These are phyloP conservation scores for Junonia oenone DNA, from an alignment of 2,888 invertebrate species.

Conservation along the genomic window DNA sequence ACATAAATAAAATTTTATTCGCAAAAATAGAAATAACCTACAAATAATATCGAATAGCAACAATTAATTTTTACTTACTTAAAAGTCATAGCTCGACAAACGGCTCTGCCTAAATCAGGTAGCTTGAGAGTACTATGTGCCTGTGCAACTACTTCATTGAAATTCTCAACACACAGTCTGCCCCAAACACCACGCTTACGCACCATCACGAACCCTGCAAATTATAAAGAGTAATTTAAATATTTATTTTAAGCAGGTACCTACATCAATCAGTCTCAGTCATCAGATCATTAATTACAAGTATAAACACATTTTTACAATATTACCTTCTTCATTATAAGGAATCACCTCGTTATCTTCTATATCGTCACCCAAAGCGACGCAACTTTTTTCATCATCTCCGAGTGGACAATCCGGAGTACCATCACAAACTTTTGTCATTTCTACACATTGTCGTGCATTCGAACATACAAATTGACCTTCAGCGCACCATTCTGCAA, in stretches of 20 bases:
- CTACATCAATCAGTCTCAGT: no score
- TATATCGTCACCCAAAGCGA: conserved; percentile 80
- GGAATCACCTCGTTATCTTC: conserved; percentile 79
- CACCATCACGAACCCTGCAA: conserved; percentile 84
- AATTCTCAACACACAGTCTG: conserved; percentile 85
- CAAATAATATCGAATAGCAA: not conserved
- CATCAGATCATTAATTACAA: no score
- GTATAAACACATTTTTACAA: no score
- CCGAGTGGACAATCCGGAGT: conserved; percentile 84
- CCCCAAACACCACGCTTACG: conserved; percentile 88
- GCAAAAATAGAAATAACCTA: no score
- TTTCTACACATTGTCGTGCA: conserved; percentile 84
- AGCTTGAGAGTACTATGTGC: conserved; percentile 82
- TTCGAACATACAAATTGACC: conserved; percentile 87
- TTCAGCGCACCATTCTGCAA: conserved; percentile 85
- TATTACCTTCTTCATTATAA: conserved; percentile 83
- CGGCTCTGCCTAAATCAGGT: conserved; percentile 85
- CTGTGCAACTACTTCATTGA: conserved; percentile 78
- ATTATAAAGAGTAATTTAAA: not conserved
- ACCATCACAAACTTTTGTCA: conserved; percentile 84
- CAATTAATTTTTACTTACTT: conserved; percentile 69
- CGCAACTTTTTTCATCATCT: conserved; percentile 88
- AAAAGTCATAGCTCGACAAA: conserved; percentile 88
- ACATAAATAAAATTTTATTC: no score
- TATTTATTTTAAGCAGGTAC: not conserved